Evolutionary conservation across 2,113 vertebrate genomes (phyloP).

Genomic region (Murina feae): DNA sequence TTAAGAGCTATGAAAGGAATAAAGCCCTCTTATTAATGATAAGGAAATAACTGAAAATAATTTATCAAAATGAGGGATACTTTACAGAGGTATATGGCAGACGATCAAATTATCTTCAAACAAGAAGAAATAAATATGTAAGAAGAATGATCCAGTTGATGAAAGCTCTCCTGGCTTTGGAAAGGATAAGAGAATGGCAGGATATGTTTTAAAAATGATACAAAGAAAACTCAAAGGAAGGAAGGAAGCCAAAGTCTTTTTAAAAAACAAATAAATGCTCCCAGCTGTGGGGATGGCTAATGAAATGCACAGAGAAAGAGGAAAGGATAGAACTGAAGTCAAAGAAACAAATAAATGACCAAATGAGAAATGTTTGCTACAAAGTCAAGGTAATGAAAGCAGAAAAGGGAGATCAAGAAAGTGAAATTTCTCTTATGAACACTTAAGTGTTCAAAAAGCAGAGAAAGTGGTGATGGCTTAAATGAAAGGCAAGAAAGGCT

Average conservation of each 20-base stretch:
- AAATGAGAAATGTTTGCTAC: background rate
- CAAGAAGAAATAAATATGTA: slow-evolving; percentile 52
- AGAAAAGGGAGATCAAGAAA: background rate
- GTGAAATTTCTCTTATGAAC: background rate
- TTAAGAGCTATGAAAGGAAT: slow-evolving; percentile 16
- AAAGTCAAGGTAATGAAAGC: background rate
- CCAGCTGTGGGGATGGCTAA: slow-evolving; percentile 56
- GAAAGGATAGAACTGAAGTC: background rate
- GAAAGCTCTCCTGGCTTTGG: slow-evolving; percentile 33
- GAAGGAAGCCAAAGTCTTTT: slow-evolving; percentile 50
- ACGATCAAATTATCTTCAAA: slow-evolving; percentile 50
- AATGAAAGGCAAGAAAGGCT: background rate
- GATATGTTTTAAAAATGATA: slow-evolving; percentile 42
- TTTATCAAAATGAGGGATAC: slow-evolving; percentile 45
- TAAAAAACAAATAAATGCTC: slow-evolving; percentile 55
- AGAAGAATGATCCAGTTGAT: slow-evolving; percentile 37
- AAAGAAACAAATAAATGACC: slow-evolving; percentile 21
- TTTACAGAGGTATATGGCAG: slow-evolving; percentile 29
- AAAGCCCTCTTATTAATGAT: slow-evolving; percentile 46
- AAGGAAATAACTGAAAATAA: slow-evolving; percentile 46
- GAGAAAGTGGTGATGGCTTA: background rate
- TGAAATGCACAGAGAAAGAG: slow-evolving; percentile 12
- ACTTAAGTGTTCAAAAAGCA: background rate
- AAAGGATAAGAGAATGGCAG: slow-evolving; percentile 27
- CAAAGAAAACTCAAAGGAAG: slow-evolving; percentile 51